These are phyloP conservation scores for Dissostichus mawsoni DNA, from an alignment of 2,113 vertebrate genomes.

Conservation along the genomic window DNA sequence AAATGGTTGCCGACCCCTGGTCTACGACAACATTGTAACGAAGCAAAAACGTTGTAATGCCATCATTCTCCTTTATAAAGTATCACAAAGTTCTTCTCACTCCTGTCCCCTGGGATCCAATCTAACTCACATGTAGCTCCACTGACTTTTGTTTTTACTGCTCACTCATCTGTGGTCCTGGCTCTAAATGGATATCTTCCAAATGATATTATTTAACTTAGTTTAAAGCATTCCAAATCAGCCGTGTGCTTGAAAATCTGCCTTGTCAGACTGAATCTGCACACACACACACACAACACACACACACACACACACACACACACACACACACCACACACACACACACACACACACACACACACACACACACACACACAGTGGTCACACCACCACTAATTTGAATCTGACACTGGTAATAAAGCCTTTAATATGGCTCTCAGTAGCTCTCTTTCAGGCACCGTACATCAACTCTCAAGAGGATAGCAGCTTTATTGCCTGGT, in stretches of 20 bases:
- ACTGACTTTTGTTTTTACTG: background rate
- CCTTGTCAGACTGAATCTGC: constrained; percentile 6
- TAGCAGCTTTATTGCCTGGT: constrained; percentile 65
- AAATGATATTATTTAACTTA: constrained; percentile 18
- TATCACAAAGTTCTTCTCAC: background rate
- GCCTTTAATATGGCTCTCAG: constrained; percentile 66
- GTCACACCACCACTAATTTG: constrained; percentile 63
- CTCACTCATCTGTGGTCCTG: background rate
- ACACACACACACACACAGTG: background rate
- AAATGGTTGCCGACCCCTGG: too few relatives aligned
- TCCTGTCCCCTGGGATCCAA: background rate
- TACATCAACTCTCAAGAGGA: constrained; percentile 68
- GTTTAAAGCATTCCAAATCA: constrained; percentile 9
- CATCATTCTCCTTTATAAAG: background rate
- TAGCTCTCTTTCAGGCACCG: constrained; percentile 51
- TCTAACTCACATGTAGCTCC: constrained; percentile 14
- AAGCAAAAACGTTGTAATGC: background rate
- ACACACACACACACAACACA: constrained; percentile 10
- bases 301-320: background rate
- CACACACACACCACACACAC: constrained; percentile 6
- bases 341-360: constrained; percentile 7
- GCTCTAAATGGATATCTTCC: constrained; percentile 16
- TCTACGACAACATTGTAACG: background rate
- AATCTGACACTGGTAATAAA: constrained; percentile 73
- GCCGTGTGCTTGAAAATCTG: constrained; percentile 2